These are phyloP conservation scores for Tetragonula clypearis DNA, from an alignment of 1,140 invertebrate genomes.

Conservation along the genomic window DNA sequence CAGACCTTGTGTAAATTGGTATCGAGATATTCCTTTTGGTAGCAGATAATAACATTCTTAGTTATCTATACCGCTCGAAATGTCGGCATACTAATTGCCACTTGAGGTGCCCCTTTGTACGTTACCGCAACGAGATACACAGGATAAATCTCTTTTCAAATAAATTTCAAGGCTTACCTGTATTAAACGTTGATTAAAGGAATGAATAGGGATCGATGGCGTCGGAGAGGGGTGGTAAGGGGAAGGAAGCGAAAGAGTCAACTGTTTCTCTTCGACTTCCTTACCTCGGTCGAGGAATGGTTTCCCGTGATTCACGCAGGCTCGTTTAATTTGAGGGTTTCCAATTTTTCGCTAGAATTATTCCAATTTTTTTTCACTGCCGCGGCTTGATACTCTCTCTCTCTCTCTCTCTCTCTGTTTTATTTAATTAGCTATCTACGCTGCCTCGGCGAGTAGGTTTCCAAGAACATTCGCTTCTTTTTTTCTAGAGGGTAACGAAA, in stretches of 20 bases:
- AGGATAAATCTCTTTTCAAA: slow-evolving; percentile 6
- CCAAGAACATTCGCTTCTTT: background rate
- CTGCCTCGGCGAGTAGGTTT: too few relatives aligned
- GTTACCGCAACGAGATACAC: background rate
- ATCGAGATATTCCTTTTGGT: slow-evolving; percentile 51
- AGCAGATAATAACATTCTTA: slow-evolving; percentile 54
- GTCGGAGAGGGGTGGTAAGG: too few relatives aligned
- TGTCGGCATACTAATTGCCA: slow-evolving; percentile 59
- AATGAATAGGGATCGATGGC: background rate
- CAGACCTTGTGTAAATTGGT: slow-evolving; percentile 36
- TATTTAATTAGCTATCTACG: background rate
- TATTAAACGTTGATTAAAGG: slow-evolving; percentile 26
- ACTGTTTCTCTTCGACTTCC: background rate
- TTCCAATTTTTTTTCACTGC: background rate
- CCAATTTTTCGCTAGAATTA: background rate
- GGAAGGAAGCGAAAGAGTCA: background rate
- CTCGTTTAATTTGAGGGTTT: background rate
- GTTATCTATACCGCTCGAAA: slow-evolving; percentile 44
- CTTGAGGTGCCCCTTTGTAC: slow-evolving; percentile 29
- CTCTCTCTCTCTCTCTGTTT: background rate
- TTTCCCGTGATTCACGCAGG: background rate
- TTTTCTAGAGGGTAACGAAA: background rate
- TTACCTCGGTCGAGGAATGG: too few relatives aligned
- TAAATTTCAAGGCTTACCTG: slow-evolving; percentile 8
- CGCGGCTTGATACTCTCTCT: background rate